Base-by-base conservation (phyloP, 2,888 invertebrate species). In the Cordylochernes scorpioides region DNA sequence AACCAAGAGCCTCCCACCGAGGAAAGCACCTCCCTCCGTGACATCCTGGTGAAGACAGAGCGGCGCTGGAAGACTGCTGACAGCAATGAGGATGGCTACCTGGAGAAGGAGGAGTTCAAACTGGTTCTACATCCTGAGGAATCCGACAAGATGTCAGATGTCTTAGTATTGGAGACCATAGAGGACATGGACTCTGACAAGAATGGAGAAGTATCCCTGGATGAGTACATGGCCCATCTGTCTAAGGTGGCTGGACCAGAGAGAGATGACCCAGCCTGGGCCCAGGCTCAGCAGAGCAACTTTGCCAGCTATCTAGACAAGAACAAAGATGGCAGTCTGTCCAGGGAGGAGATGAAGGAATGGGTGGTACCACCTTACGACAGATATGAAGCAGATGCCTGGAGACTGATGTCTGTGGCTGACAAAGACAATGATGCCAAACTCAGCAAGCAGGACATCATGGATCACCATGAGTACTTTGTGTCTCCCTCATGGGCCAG, bases 321-420 rank as follows among this genome's bases (percentile, higher is more conserved):
- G 46, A 53, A 62, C 45, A 49, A 50, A 24, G 59, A 62, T 42
- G 57, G 59, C 15, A 49, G 49, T 36, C 49, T 61, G 48, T 54
- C 59, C 44, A 44, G 45, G 31, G 50, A 51, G n/a, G 61, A 62
- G 46, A 49, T 54, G 46, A 41, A 46, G 17, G 51, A 53, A 24
- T 61, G 61, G 61, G 56, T 61, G 30, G 50, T 58, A 39, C 60
- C 61, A 17, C 53, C 58, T 43, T 60, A 58, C 44, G 60, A 62
- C 44, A 58, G 58, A 43, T 52, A 58, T 18, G 50, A 53, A 28
- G 59, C 59, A 3, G 61, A 61, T 45, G 51, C 59, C 30, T 55
- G 53, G 39, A 58, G 62, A 41, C 49, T 61, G 35, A 50, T 62
- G 33, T 49, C 49, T 40, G 55, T 59, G 36, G 52, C 57, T 27